Percentiles rank a stretch among this genome's conserved stretches.
Conservation (phyloP, 2,113 vertebrate species). For the Cisticola juncidis region DNA sequence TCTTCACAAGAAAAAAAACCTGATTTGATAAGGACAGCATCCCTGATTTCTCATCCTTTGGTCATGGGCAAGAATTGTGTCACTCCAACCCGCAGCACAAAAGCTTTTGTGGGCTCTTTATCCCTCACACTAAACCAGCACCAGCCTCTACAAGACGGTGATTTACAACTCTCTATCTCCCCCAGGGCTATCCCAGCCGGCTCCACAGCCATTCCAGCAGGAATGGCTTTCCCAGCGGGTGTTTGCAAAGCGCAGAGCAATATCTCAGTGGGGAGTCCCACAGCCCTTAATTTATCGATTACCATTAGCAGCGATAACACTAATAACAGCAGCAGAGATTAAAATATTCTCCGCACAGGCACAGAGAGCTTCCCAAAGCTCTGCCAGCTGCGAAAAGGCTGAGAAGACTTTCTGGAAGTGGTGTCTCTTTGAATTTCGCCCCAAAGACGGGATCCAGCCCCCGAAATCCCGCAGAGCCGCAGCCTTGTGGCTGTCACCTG, state of each 20-base stretch:
- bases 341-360: background rate
- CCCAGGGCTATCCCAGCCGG: background rate
- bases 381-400: background rate
- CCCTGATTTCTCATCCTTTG: background rate
- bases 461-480: background rate
- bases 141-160: background rate
- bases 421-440: background rate
- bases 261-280: background rate
- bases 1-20: background rate
- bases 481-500: background rate
- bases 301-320: background rate
- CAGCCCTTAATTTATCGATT: background rate
- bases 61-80: background rate
- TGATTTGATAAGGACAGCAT: background rate
- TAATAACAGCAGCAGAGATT: background rate
- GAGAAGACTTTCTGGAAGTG: background rate
- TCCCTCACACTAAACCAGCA: background rate
- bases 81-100: background rate
- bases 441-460: background rate
- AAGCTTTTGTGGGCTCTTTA: background rate
- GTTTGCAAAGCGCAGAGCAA: accelerated
- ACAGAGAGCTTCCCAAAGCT: background rate
- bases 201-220: background rate
- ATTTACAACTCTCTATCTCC: background rate
- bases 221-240: background rate